phyloP scores from a whole-genome alignment of 2,113 vertebrate genomes.

The Irena cyanogastra region DNA sequence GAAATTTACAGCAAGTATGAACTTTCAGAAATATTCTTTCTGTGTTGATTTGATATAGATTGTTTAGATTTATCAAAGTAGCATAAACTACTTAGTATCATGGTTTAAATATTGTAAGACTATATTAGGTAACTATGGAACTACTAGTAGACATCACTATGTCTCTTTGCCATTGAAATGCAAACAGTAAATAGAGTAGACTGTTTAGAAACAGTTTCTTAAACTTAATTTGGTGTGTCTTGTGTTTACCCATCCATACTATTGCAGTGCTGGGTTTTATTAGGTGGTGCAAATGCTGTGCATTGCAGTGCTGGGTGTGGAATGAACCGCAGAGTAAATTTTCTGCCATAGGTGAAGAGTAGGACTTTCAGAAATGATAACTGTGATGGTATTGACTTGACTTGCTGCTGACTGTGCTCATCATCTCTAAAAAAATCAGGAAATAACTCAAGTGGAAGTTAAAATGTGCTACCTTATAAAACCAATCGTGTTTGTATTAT shows the following conservation, averaged over 20 bases:
- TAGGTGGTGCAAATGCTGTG: background rate
- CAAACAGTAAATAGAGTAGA: background rate
- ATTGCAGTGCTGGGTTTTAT: background rate
- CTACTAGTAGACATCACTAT: background rate
- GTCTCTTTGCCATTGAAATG: background rate
- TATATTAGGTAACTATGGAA: background rate
- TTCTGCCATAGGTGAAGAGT: background rate
- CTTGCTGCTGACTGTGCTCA: background rate
- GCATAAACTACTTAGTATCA: background rate
- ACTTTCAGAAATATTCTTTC: background rate
- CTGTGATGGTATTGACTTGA: background rate
- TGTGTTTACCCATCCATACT: background rate
- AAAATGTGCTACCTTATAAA: background rate
- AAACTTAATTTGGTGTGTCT: background rate
- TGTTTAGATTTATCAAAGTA: background rate
- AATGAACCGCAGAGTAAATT: fast-evolving
- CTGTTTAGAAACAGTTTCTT: background rate
- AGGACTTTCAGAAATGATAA: background rate
- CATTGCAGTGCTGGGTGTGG: background rate
- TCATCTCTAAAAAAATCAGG: background rate
- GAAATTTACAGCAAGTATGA: background rate
- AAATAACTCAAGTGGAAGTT: background rate
- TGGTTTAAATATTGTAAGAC: background rate
- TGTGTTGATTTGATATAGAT: background rate
- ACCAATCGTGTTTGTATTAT: background rate